Evolutionary conservation across 2,888 invertebrate genomes (phyloP).

Genomic region (Tenthredo livida): DNA sequence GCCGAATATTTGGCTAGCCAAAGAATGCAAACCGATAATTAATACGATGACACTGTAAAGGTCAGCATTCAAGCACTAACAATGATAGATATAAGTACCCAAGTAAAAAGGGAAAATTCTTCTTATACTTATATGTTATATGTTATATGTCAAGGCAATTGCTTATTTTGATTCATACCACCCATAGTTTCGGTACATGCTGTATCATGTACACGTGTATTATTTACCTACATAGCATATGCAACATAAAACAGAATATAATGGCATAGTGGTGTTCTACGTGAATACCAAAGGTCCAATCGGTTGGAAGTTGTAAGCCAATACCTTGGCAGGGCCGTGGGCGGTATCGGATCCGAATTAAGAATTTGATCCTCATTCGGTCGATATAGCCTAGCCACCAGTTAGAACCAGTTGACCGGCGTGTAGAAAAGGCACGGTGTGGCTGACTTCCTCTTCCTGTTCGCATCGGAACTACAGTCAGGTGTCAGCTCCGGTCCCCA

Average conservation of each 20-base stretch:
- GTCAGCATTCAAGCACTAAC: too few relatives aligned
- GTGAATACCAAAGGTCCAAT: conserved; percentile 74
- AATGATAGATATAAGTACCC: too few relatives aligned
- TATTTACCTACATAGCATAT: conserved; percentile 21
- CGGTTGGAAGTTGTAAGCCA: conserved; percentile 75
- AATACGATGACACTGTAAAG: too few relatives aligned
- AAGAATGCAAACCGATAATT: too few relatives aligned
- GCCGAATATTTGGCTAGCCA: too few relatives aligned
- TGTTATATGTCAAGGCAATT: not conserved
- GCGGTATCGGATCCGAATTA: conserved; percentile 65
- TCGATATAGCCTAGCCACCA: conserved; percentile 58
- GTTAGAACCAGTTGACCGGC: conserved; percentile 58
- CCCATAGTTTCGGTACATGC: conserved; percentile 17
- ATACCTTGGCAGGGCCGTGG: conserved; percentile 66
- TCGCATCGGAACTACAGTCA: conserved; percentile 75
- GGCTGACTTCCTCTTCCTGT: conserved; percentile 77
- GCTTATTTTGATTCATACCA: not conserved
- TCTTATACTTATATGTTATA: not conserved
- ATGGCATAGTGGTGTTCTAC: conserved; percentile 58
- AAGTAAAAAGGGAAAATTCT: not conserved
- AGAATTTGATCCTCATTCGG: conserved; percentile 65
- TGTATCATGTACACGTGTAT: conserved; percentile 27
- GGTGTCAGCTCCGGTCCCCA: conserved; percentile 65
- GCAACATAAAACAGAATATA: conserved; percentile 40
- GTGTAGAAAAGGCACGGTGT: conserved; percentile 64